Percentiles rank a stretch among this genome's conserved stretches.
Evolutionary conservation across 2,113 vertebrate species (phyloP).

Genomic region (Taurulus bubalis): DNA sequence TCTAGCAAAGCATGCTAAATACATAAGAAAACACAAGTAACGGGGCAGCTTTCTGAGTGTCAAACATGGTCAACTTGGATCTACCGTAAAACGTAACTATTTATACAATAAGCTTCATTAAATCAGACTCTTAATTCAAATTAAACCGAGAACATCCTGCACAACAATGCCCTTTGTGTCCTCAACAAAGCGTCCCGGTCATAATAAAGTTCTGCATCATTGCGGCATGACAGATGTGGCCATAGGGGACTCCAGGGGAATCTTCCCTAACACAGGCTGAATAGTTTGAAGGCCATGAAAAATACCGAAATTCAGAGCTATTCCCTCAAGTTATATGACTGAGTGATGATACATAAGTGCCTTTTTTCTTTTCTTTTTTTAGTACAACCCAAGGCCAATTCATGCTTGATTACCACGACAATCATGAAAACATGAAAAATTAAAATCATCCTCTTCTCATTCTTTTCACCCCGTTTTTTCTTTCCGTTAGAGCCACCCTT

Average conservation of each 20-base stretch:
- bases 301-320: not conserved
- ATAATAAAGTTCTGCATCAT: constrained; percentile 8
- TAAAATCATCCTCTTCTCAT: not conserved
- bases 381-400: constrained; percentile 23
- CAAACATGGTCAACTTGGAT: not conserved
- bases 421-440: not conserved
- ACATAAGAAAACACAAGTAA: not conserved
- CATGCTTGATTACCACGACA: not conserved
- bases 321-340: constrained; percentile 45
- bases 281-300: constrained; percentile 7
- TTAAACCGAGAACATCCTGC: not conserved
- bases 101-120: not conserved
- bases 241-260: not conserved
- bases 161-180: constrained; percentile 17
- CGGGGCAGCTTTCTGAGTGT: not conserved
- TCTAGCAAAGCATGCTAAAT: not conserved
- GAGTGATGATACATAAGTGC: constrained; percentile 30
- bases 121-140: not conserved
- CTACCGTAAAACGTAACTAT: not conserved
- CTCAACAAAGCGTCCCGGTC: constrained; percentile 9
- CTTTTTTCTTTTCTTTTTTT: constrained; percentile 9
- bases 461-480: not conserved
- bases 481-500: not conserved
- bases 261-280: constrained; percentile 12
- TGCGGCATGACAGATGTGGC: constrained; percentile 8